Base-by-base conservation (phyloP, 2,888 invertebrate genomes). In the Cephus spinipes region DNA sequence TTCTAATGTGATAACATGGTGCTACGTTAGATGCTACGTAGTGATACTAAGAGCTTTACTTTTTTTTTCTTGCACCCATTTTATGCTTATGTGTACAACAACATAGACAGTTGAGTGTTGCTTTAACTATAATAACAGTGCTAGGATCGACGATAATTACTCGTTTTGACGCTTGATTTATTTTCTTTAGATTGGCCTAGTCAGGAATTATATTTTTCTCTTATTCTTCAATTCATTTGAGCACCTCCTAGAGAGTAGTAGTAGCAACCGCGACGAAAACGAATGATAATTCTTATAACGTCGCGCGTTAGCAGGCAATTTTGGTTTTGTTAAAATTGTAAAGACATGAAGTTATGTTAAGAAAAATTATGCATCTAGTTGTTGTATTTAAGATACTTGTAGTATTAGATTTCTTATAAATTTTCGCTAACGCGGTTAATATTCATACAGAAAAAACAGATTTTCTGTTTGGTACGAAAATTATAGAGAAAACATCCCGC, bases 1-100 rank as follows among this genome's bases (percentile, higher is more conserved):
- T 85, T 75, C 79, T 83, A 77, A 78, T 55, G 9, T 55, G 23
- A 55, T 55, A 55, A 55, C 23, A 55, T 55, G 55, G 55, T 55
- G 4, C 55, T 55, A 23, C 23, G 55, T 55, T 23, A 23, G 23
- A 55, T 55, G 55, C 23, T 23, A 23, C 23, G 15, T 40, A 15
- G 23, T 9, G 55, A 55, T 55, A 55, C 9, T 55, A 55, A 23
- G 23, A 23, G 55, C 23, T 23, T 23, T 23, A 55, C 55, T 55
- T 55, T 55, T 55, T 36, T 23, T 55, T 23, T 55, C 55, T 55
- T 23, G 23, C 1, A 23, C 9, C 55, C 55, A 23, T 23, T 55
- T 55, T 55, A 55, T 55, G 55, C 55, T 55, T 55, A 55, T 9
- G 55, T 9, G 23, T 55, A 55, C 9, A 55, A 40, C 6, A 40